Evolutionary conservation across 2,888 invertebrate genomes (phyloP).

Genomic region (Dorcus parallelipipedus): DNA sequence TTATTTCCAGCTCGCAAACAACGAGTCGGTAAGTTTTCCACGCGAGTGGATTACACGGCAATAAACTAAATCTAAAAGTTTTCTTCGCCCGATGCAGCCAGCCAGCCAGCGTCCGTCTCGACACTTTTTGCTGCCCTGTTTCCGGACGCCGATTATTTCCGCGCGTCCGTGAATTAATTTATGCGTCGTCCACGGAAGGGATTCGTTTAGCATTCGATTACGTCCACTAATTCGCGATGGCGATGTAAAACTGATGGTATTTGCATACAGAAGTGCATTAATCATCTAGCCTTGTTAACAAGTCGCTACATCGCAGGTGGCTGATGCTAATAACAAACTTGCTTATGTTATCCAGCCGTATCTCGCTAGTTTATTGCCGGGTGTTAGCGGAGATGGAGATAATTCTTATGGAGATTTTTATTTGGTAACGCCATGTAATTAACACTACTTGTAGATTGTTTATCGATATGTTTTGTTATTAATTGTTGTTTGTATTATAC

Average conservation of each 20-base stretch:
- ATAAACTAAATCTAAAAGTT: too few relatives aligned
- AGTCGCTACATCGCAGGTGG: conserved; percentile 31
- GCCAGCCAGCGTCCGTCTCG: too few relatives aligned
- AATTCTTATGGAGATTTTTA: conserved; percentile 9
- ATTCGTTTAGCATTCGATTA: conserved; percentile 1
- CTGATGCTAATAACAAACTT: conserved; percentile 25
- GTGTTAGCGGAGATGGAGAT: conserved; percentile 15
- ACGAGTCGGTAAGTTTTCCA: too few relatives aligned
- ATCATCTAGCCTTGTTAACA: conserved; percentile 33
- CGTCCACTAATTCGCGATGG: conserved; percentile 17
- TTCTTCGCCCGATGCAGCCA: too few relatives aligned
- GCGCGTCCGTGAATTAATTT: neutral
- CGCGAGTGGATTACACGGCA: too few relatives aligned
- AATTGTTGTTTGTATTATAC: conserved; percentile 1
- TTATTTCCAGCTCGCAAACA: too few relatives aligned
- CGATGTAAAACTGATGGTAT: conserved; percentile 24
- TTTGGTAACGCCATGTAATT: conserved; percentile 9
- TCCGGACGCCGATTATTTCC: too few relatives aligned
- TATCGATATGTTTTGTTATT: conserved; percentile 2
- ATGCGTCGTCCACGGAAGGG: neutral
- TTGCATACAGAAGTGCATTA: conserved; percentile 33
- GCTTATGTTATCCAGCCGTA: conserved; percentile 21
- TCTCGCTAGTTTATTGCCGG: conserved; percentile 18
- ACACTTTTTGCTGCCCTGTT: too few relatives aligned
- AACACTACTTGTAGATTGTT: conserved; percentile 7